Conservation (phyloP, 2,888 invertebrate genomes). For the Ochropacha duplaris region DNA sequence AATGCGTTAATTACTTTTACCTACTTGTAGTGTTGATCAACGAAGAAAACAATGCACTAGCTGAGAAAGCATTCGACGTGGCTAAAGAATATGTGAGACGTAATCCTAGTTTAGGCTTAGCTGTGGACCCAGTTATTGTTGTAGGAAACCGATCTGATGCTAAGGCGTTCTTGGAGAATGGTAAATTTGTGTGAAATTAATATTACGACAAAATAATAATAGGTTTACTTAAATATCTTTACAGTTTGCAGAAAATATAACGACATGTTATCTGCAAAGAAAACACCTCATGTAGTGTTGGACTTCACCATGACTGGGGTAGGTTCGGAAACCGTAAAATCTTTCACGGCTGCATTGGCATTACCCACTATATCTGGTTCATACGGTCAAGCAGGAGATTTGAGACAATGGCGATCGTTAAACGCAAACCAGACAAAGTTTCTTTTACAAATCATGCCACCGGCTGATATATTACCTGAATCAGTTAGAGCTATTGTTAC, state of each 20-base stretch:
- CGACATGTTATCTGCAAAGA: constrained; percentile 84
- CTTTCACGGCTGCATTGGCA: constrained; percentile 90
- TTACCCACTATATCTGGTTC: constrained; percentile 93
- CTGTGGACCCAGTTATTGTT: constrained; percentile 84
- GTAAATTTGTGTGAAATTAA: constrained; percentile 61
- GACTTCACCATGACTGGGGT: constrained; percentile 92
- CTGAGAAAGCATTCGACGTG: constrained; percentile 87
- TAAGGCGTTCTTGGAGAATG: constrained; percentile 86
- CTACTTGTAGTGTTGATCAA: constrained; percentile 88
- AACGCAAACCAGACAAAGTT: constrained; percentile 87
- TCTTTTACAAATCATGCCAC: constrained; percentile 92
- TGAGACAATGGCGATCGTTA: constrained; percentile 91
- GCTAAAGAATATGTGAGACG: constrained; percentile 87
- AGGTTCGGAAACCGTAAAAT: constrained; percentile 92
- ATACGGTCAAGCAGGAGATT: constrained; percentile 92
- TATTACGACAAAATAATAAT: background rate
- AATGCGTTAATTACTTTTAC: background rate
- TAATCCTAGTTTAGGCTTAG: constrained; percentile 86
- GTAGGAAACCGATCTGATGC: constrained; percentile 89
- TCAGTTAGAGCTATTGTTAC: constrained; percentile 91
- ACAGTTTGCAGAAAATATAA: constrained; percentile 89
- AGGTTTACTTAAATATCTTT: constrained; percentile 11
- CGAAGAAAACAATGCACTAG: constrained; percentile 88
- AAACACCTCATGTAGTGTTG: constrained; percentile 89
- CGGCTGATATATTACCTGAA: constrained; percentile 92